Evolutionary conservation across 1,140 invertebrate genomes (phyloP), one percentile per base, ranked within the genome.

Genomic region (Lepidurus arcticus): DNA sequence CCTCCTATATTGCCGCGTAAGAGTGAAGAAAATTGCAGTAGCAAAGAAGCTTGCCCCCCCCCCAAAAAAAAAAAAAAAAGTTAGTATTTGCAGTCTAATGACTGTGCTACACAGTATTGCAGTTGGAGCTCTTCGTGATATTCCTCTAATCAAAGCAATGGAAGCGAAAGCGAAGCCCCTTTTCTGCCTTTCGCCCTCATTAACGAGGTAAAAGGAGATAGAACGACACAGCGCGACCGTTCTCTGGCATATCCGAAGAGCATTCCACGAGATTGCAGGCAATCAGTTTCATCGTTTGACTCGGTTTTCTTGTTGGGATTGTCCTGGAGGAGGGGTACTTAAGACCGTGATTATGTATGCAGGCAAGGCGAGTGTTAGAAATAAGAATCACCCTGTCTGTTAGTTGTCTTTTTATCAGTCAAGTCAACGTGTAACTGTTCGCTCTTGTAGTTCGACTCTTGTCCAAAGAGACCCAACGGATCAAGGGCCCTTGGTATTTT

Each of bases 101-200:
- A 65, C 16, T 65, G 53, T 16, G 16, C 47, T 21, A 34, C 13
- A 7, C 13, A 7, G 53, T 65, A 21, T 65, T 65, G 21, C 16
- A 21, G 9, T 65, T 13, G 53, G 53, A 65, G 53, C 53, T 65
- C 21, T 65, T 65, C 53, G 53, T 65, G 53, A 65, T 65, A n/a
- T 65, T 65, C 53, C 21, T 65, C 53, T 65, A 65, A 65, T 65
- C 53, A 65, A 65, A 65, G 53, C 53, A 65, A 65, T 65, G 53
- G 53, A 21, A 65, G 8, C 21, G 53, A 65, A 65, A 65, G 16
- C 16, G 53, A 65, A 16, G 16, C 9, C 9, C 8, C 53, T 65
- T 9, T 21, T 65, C 53, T 9, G 53, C 53, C 34, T 65, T n/a
- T 21, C 16, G 21, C 53, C 53, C 53, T 65, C 53, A 65, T 65